Conservation (phyloP, 2,797 vertebrate genomes). For the Lepidocolaptes lacrymiger region DNA sequence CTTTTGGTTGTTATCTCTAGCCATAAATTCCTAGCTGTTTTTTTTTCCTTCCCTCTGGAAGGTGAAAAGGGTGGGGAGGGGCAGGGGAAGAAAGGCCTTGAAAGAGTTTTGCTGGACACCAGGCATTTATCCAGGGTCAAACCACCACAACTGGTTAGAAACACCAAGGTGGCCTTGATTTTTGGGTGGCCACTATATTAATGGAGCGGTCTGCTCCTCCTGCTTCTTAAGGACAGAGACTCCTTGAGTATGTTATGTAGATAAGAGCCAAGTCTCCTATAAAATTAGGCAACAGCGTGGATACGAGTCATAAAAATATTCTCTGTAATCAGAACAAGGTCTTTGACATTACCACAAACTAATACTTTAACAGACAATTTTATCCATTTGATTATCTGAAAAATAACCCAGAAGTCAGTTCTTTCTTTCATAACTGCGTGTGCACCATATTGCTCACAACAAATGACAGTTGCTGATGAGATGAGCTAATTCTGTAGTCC, state of each 20-base stretch:
- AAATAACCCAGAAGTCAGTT: neutral
- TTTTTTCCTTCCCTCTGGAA: no score
- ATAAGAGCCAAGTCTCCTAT: neutral
- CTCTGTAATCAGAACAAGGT: neutral
- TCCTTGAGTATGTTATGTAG: neutral
- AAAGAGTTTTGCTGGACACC: no score
- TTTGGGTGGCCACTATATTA: neutral
- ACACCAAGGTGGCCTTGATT: neutral
- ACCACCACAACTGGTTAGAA: neutral
- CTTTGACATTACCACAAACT: neutral
- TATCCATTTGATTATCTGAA: neutral
- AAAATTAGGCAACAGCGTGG: neutral
- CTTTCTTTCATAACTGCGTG: neutral
- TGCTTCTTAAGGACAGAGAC: neutral
- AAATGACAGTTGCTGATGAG: neutral
- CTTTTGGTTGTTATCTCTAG: no score
- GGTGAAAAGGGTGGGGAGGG: no score
- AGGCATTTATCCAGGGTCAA: no score
- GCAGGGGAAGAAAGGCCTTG: no score
- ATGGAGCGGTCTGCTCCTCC: neutral
- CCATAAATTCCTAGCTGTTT: no score
- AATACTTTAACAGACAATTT: neutral
- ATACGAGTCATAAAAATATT: neutral
- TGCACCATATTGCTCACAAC: neutral
- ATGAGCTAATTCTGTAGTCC: constrained; percentile 4